Evolutionary conservation across 2,888 invertebrate species (phyloP), one percentile per base, ranked within the genome.

Genomic region (Melieria omissa): DNA sequence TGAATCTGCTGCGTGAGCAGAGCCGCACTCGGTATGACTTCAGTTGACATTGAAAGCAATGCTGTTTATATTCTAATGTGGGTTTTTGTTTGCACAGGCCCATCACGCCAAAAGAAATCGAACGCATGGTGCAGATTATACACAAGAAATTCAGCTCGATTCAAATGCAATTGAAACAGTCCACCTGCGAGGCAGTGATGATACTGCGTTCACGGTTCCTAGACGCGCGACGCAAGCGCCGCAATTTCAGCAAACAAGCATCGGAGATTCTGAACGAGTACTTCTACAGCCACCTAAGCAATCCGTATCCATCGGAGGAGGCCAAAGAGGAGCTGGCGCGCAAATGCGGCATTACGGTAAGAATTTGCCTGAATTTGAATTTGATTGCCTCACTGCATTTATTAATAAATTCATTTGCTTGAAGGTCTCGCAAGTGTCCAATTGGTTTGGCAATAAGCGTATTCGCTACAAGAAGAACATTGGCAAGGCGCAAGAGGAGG

Each of bases 381-480:
- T 9, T 7, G 4, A 45, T 16, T 14, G 9, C 46, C 14, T 46
- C 7, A 58, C 14, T 57, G 45, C 12, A 44, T 45, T 65, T 12
- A 16, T 10, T 29, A 16, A 45, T 1, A 10, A 8, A 3, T 61
- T 42, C n/a, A 10, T 63, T 12, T 61, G 14, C 44, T 52, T 70
- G 10, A 44, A 77, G 88, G 87, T 87, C 14, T 88, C 87, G 8
- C 90, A 96, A 95, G 97, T 98, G 76, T 98, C 98, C 80, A 99
- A 99, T 91, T 99, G 99, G 99, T 99, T 99, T 88, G 99, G 99
- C 81, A 99, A 99, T 90, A 99, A 99, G 88, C 93, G 99, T 85
- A 99, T 99, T 89, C 94, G 99, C 83, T 99, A 99, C 90, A 99
- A 99, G 93, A 99, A 99, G 90, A 99, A 99, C 89, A 99, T 99